Base-by-base conservation (phyloP, 2,888 invertebrate species). In the Lasius platythorax region DNA sequence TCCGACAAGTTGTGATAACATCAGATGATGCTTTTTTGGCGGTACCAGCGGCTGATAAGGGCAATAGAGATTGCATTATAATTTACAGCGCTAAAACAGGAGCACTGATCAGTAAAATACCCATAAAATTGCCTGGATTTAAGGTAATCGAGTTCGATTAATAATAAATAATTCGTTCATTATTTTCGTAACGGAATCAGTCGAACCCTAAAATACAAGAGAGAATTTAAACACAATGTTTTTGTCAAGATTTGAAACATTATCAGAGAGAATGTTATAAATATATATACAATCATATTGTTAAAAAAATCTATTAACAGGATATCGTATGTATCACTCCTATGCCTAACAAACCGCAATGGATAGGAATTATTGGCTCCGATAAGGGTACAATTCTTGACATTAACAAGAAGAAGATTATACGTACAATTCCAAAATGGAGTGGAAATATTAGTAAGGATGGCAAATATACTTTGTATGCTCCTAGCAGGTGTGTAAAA, bases 301-400 rank as follows among this genome's bases (percentile, higher is more conserved):
- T 1, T 75, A 40, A 0, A 58, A 53, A 74, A 72, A 56, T 58
- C 28, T 75, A 15, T 70, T 5, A 53, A 79, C 33, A 97, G 95
- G 98, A 98, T 93, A 97, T 98, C 92, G 96, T 97, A 86, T 96
- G 96, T 0, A 95, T 98, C 70, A 97, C 98, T 6, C 97, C 98
- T 0, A 96, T 98, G 95, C 98, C 98, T 0, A 98, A 98, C 94
- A 98, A 98, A 94, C 96, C 97, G 0, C 96, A 98, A 85, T 97
- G 98, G 96, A 96, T 99, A 8, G 99, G 98, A 0, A 97, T 99
- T 0, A 97, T 99, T 4, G 98, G 98, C 76, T 97, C 97, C 11
- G 99, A 99, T 92, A 99, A 99, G 94, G 98, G 98, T 15, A 98
- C 97, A 86, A 97, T 99, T 61, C 95, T 99, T 91, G 99, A 99